phyloP scores from a whole-genome alignment of 2,797 vertebrate genomes.

The Gymnoscopelus braueri region DNA sequence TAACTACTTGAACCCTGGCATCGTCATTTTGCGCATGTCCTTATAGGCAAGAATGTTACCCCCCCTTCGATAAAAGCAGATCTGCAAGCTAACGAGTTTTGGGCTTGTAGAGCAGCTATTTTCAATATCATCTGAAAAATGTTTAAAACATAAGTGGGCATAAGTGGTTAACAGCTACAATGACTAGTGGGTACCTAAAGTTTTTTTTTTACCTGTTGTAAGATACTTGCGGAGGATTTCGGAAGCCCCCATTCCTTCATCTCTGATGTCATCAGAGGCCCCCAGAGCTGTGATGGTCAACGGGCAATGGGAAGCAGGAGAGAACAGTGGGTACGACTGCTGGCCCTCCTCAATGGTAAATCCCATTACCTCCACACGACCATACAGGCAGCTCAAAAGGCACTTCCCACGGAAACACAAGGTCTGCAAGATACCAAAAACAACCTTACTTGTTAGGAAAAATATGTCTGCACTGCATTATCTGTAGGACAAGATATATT shows the following conservation, averaged over 20 bases:
- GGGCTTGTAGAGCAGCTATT: too few relatives aligned
- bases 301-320: slow-evolving; percentile 85
- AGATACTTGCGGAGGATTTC: slow-evolving; percentile 81
- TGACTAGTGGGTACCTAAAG: neutral
- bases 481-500: too few relatives aligned
- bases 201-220: slow-evolving; percentile 71
- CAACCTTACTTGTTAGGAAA: neutral
- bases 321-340: slow-evolving; percentile 86
- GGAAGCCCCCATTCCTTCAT: slow-evolving; percentile 74
- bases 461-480: neutral
- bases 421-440: slow-evolving; percentile 69
- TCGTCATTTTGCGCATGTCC: too few relatives aligned
- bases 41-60: too few relatives aligned
- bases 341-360: slow-evolving; percentile 88
- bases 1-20: too few relatives aligned
- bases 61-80: too few relatives aligned
- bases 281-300: slow-evolving; percentile 81
- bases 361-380: slow-evolving; percentile 89
- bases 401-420: slow-evolving; percentile 91
- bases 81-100: too few relatives aligned
- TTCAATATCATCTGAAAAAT: too few relatives aligned
- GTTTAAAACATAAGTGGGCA: too few relatives aligned
- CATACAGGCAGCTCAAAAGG: slow-evolving; percentile 89
- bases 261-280: slow-evolving; percentile 55
- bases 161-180: neutral